Conservation (phyloP, 2,888 invertebrate species). For the Gari tellinella region DNA sequence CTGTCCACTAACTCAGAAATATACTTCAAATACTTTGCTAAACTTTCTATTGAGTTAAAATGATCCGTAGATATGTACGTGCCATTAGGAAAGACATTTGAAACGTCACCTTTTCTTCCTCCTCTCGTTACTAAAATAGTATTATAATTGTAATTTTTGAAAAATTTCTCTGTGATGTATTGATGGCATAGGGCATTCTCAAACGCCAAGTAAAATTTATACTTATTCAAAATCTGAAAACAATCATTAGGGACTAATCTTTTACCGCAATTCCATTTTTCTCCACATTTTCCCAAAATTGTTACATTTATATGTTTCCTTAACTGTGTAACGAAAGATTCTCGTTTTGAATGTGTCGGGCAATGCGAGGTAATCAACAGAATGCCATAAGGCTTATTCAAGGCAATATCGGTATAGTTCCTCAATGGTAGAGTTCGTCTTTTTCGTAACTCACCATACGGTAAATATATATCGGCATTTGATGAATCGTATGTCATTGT, state of each 20-base stretch:
- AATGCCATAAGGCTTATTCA: too few species aligned
- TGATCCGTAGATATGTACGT: slow-evolving; percentile 39
- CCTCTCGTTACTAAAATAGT: slow-evolving; percentile 33
- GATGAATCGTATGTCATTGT: slow-evolving; percentile 53
- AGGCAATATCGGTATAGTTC: slow-evolving; percentile 35
- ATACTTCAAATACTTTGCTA: slow-evolving; percentile 43
- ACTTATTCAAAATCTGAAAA: slow-evolving; percentile 35
- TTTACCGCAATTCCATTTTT: slow-evolving; percentile 33
- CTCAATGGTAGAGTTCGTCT: slow-evolving; percentile 29
- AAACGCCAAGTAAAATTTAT: slow-evolving; percentile 49
- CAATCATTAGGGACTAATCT: slow-evolving; percentile 33
- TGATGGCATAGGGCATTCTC: too few species aligned
- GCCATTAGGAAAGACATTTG: slow-evolving; percentile 15
- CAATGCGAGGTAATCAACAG: slow-evolving; percentile 49
- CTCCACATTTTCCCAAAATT: slow-evolving; percentile 37
- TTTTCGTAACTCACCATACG: too few species aligned
- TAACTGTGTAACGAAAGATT: slow-evolving; percentile 27
- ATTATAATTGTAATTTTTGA: slow-evolving; percentile 49
- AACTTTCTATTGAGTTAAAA: slow-evolving; percentile 27
- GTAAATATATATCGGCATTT: slow-evolving; percentile 42
- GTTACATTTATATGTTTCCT: slow-evolving; percentile 42
- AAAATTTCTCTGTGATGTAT: slow-evolving; percentile 52
- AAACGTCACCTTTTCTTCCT: slow-evolving; percentile 30
- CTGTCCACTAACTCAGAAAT: too few species aligned
- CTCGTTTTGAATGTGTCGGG: slow-evolving; percentile 24